Base-by-base conservation (phyloP, 2,888 invertebrate genomes). In the Nomada fucata region DNA sequence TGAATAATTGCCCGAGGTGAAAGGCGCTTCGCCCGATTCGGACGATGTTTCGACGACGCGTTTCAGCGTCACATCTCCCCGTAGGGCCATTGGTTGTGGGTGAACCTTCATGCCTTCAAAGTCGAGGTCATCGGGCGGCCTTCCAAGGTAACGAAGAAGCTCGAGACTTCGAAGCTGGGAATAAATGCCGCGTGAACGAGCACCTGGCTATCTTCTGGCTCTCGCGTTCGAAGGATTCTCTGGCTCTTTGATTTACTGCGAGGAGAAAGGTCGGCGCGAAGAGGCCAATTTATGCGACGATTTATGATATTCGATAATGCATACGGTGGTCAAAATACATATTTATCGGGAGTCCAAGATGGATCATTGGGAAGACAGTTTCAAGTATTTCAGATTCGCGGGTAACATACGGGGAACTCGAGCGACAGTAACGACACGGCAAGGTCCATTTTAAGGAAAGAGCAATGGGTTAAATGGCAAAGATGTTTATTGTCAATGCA, bases 121-220 rank as follows among this genome's bases (percentile, higher is more conserved):
- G 79, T 80, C 82, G 87, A 87, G 89, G 89, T 87, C 90, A 80
- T 60, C 77, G 73, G 47, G 85, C 89, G 91, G 86, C 91, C 91
- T 91, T 91, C 86, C 89, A 90, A 91, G 90, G 90, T 83, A 87
- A 85, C 88, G 81, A 79, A 81, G 77, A 79, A 76, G 71, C 76
- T 29, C 83, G 11, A 63, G 55, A 57, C 61, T 7, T 47, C 29
- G 50, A 50, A 23, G 67, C 18, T 71, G 71, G 67, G 74, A 74
- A 74, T 67, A 63, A 52, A 63, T 60, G 65, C 74, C 26, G 42
- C 70, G 60, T 13, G 53, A 44, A 47, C 36, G 29, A 64, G 64
- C 71, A 63, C 29, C 68, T 75, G 71, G 72, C 50, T 47, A 50
- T 61, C 23, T 13, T 26, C 4, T 59, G 15, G n/a, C 3, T 18